Conservation (phyloP, 2,797 vertebrate species). For the Acropternis orthonyx region DNA sequence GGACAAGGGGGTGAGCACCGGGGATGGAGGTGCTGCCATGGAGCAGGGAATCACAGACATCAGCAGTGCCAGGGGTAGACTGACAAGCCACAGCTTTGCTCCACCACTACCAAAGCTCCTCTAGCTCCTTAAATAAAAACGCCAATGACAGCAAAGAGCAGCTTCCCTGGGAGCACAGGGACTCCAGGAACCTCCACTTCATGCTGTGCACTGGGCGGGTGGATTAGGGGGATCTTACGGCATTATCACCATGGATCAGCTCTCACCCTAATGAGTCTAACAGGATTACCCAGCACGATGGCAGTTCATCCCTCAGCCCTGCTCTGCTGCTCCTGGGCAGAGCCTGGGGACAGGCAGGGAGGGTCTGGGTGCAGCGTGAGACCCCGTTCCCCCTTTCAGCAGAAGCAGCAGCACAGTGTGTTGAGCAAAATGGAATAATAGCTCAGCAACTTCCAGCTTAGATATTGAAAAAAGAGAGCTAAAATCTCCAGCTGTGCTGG, state of each 20-base stretch:
- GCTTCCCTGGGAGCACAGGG: background rate
- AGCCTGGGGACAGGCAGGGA: rapidly evolving
- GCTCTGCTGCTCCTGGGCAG: background rate
- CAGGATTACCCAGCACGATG: background rate
- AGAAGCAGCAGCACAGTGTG: background rate
- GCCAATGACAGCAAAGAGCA: background rate
- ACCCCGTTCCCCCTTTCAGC: background rate
- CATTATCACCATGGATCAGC: background rate
- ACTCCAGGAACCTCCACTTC: background rate
- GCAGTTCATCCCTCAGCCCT: background rate
- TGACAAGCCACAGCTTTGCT: background rate
- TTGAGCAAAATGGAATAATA: background rate
- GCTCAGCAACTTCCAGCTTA: background rate
- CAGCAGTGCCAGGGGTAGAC: background rate
- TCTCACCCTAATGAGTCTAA: background rate
- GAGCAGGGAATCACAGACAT: background rate
- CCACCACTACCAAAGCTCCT: background rate
- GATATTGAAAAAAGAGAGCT: background rate
- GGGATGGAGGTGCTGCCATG: rapidly evolving
- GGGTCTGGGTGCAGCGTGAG: no score
- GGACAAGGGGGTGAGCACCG: background rate
- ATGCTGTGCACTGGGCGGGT: rapidly evolving
- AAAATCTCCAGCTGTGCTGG: background rate
- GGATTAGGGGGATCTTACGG: background rate
- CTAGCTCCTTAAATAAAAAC: background rate